Evolutionary conservation across 1,140 invertebrate genomes (phyloP), one percentile per base, ranked within the genome.

Genomic region (Bombus balteatus): DNA sequence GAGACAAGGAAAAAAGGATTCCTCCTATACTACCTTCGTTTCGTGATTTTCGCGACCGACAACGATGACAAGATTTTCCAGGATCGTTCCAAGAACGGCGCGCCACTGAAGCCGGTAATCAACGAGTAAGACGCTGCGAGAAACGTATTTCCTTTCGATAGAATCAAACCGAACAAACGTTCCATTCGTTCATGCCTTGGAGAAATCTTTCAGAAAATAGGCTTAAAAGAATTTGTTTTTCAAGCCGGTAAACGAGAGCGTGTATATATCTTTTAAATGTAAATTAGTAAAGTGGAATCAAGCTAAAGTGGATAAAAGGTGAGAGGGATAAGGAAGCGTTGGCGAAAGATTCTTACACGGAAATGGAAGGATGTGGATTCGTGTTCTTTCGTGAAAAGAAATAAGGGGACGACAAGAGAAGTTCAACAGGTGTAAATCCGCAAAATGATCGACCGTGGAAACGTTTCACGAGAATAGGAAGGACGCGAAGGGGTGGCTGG

Each of bases 381-480:
- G 47, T 68, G 34, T 81, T 86, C 80, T 78, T 86, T 83, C 70
- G 87, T 73, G 83, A 87, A 75, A 84, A 90, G 77, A 91, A 93
- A 92, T 90, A 92, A 87, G 89, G 80, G 80, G 62, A 82, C 87
- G 91, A 87, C 92, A 81, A 91, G 86, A 89, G 89, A 93, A 93
- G 91, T 94, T 93, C 94, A 95, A 95, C 94, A 95, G 94, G 94
- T 94, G 94, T 92, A 95, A 94, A 94, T 93, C 91, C 89, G 91
- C 85, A 91, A 94, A 94, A 94, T 94, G 92, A 92, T 92, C 86
- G 93, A 92, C 88, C 91, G 89, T 89, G 86, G 91, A 92, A 93
- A 89, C 88, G 88, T 88, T 90, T 91, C 91, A 88, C 89, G 91
- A 88, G 88, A 85, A 78, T 41, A 83, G 87, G 84, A 92, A 91